A percentile compares a stretch with the other conserved stretches of the same genome.
Evolutionary conservation across 2,113 vertebrate genomes (phyloP).

Genomic region (Pelmatolapia mariae): DNA sequence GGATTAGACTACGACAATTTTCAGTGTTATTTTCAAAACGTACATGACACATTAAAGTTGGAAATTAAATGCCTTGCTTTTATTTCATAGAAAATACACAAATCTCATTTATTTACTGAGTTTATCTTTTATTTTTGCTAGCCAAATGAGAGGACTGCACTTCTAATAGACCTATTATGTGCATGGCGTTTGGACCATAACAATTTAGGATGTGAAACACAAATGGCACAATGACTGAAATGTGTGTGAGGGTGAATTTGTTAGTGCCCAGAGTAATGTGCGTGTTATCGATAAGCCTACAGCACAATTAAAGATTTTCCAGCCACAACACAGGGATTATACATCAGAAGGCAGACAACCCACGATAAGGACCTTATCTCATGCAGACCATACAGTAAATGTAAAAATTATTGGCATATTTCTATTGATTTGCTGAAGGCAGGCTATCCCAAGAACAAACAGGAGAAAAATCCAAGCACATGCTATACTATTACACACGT

Average conservation of each 20-base stretch:
- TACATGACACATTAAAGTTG: background rate
- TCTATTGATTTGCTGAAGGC: constrained; percentile 21
- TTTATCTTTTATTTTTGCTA: background rate
- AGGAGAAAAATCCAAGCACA: background rate
- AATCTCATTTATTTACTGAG: background rate
- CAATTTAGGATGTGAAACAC: constrained; percentile 4
- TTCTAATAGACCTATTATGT: background rate
- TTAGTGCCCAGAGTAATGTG: background rate
- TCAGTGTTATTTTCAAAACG: background rate
- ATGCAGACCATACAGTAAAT: constrained; percentile 2
- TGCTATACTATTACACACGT: background rate
- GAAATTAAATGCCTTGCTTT: background rate
- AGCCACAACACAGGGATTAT: constrained; percentile 11
- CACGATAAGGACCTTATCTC: constrained; percentile 37
- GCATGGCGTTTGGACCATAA: background rate
- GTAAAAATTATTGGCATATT: constrained; percentile 24
- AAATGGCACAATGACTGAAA: background rate
- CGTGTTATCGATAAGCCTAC: constrained; percentile 31
- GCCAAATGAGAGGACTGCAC: background rate
- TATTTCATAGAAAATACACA: background rate
- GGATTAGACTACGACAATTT: background rate
- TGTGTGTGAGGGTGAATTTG: background rate
- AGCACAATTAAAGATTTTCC: constrained; percentile 40
- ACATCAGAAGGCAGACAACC: constrained; percentile 15
- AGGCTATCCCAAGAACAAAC: background rate